Evolutionary conservation across 2,113 vertebrate species (phyloP).

Genomic region (Xenus cinereus): DNA sequence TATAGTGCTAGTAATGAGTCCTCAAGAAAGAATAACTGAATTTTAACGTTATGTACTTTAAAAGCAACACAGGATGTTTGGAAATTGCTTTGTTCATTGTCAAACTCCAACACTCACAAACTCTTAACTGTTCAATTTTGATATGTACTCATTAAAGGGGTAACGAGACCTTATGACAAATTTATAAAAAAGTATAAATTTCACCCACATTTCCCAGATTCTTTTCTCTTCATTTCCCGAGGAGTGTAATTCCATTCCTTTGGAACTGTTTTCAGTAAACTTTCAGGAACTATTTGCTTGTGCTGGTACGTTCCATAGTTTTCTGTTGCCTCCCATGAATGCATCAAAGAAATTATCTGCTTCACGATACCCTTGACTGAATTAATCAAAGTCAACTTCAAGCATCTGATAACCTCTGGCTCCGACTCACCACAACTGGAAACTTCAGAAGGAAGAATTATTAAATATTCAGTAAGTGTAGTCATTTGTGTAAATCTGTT

Average conservation of each 20-base stretch:
- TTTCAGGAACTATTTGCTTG: conserved; percentile 75
- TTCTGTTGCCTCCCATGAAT: conserved; percentile 73
- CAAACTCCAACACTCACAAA: neutral
- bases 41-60: neutral
- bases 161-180: neutral
- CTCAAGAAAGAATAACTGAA: neutral
- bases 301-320: conserved; percentile 61
- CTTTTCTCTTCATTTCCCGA: conserved; percentile 71
- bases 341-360: conserved; percentile 82
- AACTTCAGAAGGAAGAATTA: conserved; percentile 62
- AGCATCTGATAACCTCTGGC: conserved; percentile 76
- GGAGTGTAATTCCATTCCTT: conserved; percentile 88
- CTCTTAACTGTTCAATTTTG: neutral
- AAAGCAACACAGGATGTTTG: neutral
- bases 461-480: conserved; percentile 30
- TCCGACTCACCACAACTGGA: conserved; percentile 46
- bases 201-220: conserved; percentile 78
- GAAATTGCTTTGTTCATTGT: neutral
- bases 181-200: neutral
- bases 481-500: neutral
- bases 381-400: conserved; percentile 78
- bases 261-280: conserved; percentile 83
- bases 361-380: conserved; percentile 76
- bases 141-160: neutral
- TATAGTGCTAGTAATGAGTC: no score